phyloP scores from a whole-genome alignment of 35 echinoderm and acorn worm species.

The Apostichopus californicus region DNA sequence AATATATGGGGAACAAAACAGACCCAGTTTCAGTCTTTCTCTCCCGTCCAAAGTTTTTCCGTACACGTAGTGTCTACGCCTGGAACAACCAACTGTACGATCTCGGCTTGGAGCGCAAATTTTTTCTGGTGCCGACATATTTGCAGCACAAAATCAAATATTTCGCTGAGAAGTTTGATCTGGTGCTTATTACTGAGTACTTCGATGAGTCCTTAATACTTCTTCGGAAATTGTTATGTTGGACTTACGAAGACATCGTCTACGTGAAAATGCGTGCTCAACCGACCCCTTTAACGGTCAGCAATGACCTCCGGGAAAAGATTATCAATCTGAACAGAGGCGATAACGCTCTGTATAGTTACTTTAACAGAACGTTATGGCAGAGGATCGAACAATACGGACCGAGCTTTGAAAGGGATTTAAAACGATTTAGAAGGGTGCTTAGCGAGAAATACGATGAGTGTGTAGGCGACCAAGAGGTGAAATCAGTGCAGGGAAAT shows the following conservation, averaged over 20 bases:
- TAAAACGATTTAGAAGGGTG: constrained; percentile 41
- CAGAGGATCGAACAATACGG: constrained; percentile 69
- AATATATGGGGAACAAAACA: not conserved
- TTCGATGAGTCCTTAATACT: constrained; percentile 73
- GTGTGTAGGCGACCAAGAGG: not conserved
- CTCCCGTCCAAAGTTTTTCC: not conserved
- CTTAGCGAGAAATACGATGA: constrained; percentile 19
- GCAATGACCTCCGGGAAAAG: not conserved
- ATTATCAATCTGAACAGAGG: constrained; percentile 51
- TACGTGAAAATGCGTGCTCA: constrained; percentile 58
- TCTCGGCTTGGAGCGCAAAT: constrained; percentile 7
- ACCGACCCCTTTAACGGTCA: not conserved
- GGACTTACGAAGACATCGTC: constrained; percentile 61
- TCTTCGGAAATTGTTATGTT: constrained; percentile 58
- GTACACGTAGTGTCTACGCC: not conserved
- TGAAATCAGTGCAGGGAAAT: not conserved
- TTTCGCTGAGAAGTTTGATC: constrained; percentile 44
- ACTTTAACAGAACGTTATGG: constrained; percentile 72
- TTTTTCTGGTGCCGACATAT: not conserved
- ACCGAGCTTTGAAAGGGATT: constrained; percentile 53
- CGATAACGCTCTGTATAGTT: constrained; percentile 50
- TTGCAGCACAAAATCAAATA: constrained; percentile 26
- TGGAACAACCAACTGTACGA: constrained; percentile 67
- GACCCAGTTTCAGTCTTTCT: constrained; percentile 37
- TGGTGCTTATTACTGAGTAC: constrained; percentile 73